Conservation (phyloP, 2,888 invertebrate species). For the Sesia apiformis region DNA sequence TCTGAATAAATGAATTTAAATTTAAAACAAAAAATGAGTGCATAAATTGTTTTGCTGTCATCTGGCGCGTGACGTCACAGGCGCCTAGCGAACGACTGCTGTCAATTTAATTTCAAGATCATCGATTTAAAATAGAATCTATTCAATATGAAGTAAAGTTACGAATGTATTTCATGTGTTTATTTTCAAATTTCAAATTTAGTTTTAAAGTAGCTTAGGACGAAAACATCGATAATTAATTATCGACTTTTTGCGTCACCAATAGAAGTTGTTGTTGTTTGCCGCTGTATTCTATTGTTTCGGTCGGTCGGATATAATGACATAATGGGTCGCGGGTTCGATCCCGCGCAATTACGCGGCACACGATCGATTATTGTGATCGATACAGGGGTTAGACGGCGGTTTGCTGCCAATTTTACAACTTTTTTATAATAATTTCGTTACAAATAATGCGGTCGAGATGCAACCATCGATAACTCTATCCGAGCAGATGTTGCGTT, state of each 20-base stretch:
- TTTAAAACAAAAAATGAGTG: neutral
- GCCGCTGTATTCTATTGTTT: conserved; percentile 41
- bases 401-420: conserved; percentile 70
- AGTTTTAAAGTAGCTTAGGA: neutral
- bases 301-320: conserved; percentile 68
- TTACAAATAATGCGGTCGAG: conserved; percentile 50
- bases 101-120: conserved; percentile 41
- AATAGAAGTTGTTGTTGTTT: conserved; percentile 7
- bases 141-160: conserved; percentile 6
- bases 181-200: neutral
- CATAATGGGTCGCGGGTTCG: conserved; percentile 69
- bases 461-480: conserved; percentile 43
- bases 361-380: conserved; percentile 75
- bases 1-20: no score
- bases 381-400: conserved; percentile 71
- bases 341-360: conserved; percentile 70
- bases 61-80: conserved; percentile 37
- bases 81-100: conserved; percentile 43
- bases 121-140: conserved; percentile 33
- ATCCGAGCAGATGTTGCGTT: conserved; percentile 9
- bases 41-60: conserved; percentile 11
- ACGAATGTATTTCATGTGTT: neutral
- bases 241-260: neutral
- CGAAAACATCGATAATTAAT: neutral
- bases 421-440: conserved; percentile 55